Conservation (phyloP, 1,140 invertebrate genomes). For the Pantala flavescens region DNA sequence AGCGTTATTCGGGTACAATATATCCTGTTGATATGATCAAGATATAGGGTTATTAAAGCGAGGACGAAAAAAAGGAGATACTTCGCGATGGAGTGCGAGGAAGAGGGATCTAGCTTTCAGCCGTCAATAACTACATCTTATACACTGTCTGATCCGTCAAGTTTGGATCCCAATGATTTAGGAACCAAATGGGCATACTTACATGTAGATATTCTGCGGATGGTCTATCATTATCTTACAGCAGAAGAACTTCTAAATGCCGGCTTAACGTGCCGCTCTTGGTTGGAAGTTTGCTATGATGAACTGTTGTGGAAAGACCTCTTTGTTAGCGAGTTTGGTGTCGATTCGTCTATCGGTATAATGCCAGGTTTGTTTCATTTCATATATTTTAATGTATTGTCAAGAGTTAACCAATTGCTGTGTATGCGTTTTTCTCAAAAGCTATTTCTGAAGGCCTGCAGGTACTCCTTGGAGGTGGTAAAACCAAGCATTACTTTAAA, state of each 20-base stretch:
- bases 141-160: background rate
- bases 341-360: slow-evolving; percentile 49
- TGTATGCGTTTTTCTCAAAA: background rate
- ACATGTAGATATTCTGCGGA: slow-evolving; percentile 55
- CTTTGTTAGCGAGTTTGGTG: slow-evolving; percentile 53
- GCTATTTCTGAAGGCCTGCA: background rate
- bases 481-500: too few relatives aligned
- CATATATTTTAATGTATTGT: background rate
- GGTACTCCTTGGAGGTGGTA: background rate
- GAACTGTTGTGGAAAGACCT: slow-evolving; percentile 59
- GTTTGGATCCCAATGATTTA: background rate
- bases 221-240: slow-evolving; percentile 53
- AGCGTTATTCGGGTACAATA: too few relatives aligned
- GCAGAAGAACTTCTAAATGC: slow-evolving; percentile 45
- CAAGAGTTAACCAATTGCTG: background rate
- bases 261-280: slow-evolving; percentile 45
- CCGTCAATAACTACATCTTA: too few relatives aligned
- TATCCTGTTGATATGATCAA: too few relatives aligned
- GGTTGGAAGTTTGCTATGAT: slow-evolving; percentile 51
- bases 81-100: too few relatives aligned
- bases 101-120: too few relatives aligned
- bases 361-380: slow-evolving; percentile 42
- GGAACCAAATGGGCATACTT: slow-evolving; percentile 44
- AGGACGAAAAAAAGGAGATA: too few relatives aligned
- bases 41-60: too few relatives aligned